phyloP scores from a whole-genome alignment of 2,888 invertebrate species.

The Hemithea aestivaria region DNA sequence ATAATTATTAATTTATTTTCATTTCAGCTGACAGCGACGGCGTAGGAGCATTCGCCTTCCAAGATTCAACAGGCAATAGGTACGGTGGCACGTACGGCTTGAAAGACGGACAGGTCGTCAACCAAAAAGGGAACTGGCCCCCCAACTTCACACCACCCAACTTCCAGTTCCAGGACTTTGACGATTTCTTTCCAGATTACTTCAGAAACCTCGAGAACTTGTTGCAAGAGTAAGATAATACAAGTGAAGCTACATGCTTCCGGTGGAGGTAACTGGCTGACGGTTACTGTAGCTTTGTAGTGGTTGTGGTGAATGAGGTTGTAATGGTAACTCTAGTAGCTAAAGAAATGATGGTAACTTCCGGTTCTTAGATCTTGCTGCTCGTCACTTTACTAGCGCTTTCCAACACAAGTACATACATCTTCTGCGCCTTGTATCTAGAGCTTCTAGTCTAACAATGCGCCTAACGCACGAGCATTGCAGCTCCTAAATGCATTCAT shows the following conservation, averaged over 20 bases:
- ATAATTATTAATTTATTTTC: too few species aligned
- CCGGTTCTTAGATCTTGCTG: too few species aligned
- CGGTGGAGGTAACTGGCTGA: constrained; percentile 46
- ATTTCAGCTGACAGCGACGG: constrained; percentile 35
- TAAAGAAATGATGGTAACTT: too few species aligned
- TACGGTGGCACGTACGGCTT: constrained; percentile 63
- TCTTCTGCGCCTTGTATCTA: too few species aligned
- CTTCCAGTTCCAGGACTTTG: constrained; percentile 33
- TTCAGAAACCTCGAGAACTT: constrained; percentile 57
- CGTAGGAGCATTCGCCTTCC: constrained; percentile 55
- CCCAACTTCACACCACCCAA: constrained; percentile 26
- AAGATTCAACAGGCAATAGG: constrained; percentile 63
- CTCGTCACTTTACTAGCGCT: too few species aligned
- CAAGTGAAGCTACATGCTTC: constrained; percentile 39
- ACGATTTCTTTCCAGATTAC: constrained; percentile 57
- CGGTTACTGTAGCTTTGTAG: not conserved
- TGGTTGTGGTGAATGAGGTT: constrained; percentile 1
- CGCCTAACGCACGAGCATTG: too few species aligned
- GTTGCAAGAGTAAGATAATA: constrained; percentile 61
- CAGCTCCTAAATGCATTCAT: too few species aligned
- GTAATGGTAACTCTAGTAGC: constrained; percentile 1
- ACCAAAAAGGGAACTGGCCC: constrained; percentile 27
- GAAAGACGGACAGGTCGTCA: constrained; percentile 42
- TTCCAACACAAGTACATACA: too few species aligned
- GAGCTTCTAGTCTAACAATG: too few species aligned